Evolutionary conservation across 2,888 invertebrate species (phyloP), one percentile per base, ranked within the genome.

Genomic region (Eupithecia insigniata): DNA sequence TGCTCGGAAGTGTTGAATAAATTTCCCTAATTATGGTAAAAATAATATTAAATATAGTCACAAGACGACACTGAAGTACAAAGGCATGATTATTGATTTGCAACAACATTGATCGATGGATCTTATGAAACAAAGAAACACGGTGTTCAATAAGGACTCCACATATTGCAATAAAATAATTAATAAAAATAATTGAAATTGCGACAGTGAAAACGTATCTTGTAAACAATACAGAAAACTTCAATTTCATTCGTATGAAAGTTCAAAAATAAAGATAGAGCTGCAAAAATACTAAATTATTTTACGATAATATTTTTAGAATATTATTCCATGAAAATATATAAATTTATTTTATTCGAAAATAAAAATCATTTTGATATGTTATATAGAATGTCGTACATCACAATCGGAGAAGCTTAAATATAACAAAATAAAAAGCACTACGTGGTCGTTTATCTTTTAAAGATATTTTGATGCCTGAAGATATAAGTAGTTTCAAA

Each of bases 301-400:
- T 77, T 78, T 77, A 82, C 82, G 82, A 81, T 81, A 76, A 81
- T 80, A 76, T 77, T 81, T 81, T 77, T 81, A 80, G 79, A 87
- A 84, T 83, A 84, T 70, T 62, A 76, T 78, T 80, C 80, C 88
- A 88, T 82, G 84, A 90, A 91, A 89, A 92, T 92, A 92, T 30
- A 92, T 28, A 88, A 89, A 82, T 82, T 84, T 82, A 79, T 85
- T 83, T 80, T 80, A 87, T 81, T 84, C 80, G 78, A 76, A 84
- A 88, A 86, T 79, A 73, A 83, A 86, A 83, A 82, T 78, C 80
- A 79, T 79, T 36, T 86, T 92, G 92, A 93, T 93, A 92, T 93
- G 93, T 92, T 79, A 85, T 80, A 85, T 79, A 85, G 81, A 85
- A 88, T 84, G 84, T 89, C 88, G 87, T 87, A 89, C 88, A 89